phyloP scores from a whole-genome alignment of 2,113 vertebrate genomes.

The Dipodomys stephensi region DNA sequence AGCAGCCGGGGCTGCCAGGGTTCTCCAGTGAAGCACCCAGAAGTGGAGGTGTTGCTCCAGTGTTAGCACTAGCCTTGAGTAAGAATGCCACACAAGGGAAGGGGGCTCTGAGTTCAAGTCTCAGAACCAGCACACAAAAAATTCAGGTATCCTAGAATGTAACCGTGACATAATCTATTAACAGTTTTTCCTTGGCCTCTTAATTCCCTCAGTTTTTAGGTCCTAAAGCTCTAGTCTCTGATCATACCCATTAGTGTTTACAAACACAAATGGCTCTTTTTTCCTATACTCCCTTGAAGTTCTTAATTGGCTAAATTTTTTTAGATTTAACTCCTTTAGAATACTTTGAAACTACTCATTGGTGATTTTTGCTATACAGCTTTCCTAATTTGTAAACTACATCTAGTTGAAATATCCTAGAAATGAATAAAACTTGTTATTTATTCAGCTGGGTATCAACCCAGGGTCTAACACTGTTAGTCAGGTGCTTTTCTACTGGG shows the following conservation, averaged over 20 bases:
- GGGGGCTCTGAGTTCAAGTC: no score
- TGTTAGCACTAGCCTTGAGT: no score
- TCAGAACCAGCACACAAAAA: no score
- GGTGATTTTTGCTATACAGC: conserved; percentile 16
- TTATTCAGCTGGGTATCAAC: background rate
- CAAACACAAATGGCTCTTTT: conserved; percentile 27
- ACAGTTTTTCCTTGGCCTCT: conserved; percentile 20
- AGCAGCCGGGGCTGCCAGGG: no score
- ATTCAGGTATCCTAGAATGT: conserved; percentile 35
- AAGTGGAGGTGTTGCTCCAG: no score
- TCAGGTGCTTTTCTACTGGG: background rate
- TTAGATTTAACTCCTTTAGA: conserved; percentile 27
- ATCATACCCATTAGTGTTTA: conserved; percentile 33
- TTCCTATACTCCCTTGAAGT: background rate
- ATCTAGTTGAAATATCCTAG: conserved; percentile 29
- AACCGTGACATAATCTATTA: conserved; percentile 41
- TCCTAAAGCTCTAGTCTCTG: conserved; percentile 37
- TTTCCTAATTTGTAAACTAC: background rate
- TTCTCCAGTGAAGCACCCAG: no score
- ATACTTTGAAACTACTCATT: conserved; percentile 47
- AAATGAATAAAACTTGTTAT: background rate
- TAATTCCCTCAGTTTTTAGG: conserved; percentile 36
- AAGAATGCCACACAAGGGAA: no score
- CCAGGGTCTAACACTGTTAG: background rate
- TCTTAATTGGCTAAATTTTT: conserved; percentile 42